Conservation (phyloP, 1,140 invertebrate species). For the Argopecten irradians region DNA sequence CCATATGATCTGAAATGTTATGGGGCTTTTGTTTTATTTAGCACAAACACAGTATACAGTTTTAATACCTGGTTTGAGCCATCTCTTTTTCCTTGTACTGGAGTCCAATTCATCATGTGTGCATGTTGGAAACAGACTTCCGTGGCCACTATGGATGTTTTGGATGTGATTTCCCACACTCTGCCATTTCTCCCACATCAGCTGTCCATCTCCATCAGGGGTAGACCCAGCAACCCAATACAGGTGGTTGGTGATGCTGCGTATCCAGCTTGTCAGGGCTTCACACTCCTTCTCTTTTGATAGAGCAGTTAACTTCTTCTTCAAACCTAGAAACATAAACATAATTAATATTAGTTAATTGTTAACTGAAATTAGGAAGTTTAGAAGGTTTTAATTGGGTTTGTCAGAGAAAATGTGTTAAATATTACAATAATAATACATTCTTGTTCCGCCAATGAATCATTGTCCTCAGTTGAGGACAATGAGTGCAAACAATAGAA, state of each 20-base stretch:
- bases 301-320: slow-evolving; percentile 39
- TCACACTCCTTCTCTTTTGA: slow-evolving; percentile 37
- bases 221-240: slow-evolving; percentile 46
- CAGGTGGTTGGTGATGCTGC: too few species aligned
- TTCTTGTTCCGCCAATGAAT: too few species aligned
- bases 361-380: too few species aligned
- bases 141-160: slow-evolving; percentile 46
- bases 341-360: too few species aligned
- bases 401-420: too few species aligned
- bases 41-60: not conserved
- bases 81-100: slow-evolving; percentile 47
- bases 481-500: too few species aligned
- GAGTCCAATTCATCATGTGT: slow-evolving; percentile 35
- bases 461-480: too few species aligned
- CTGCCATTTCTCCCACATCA: slow-evolving; percentile 48
- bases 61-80: slow-evolving; percentile 46
- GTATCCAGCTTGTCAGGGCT: slow-evolving; percentile 33
- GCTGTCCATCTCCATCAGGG: slow-evolving; percentile 32
- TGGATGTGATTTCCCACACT: slow-evolving; percentile 47
- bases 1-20: too few species aligned
- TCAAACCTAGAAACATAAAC: too few species aligned
- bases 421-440: too few species aligned
- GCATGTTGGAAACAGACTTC: slow-evolving; percentile 37
- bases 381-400: too few species aligned
- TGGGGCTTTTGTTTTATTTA: slow-evolving; percentile 18